These are phyloP conservation scores for Menura novaehollandiae DNA, from an alignment of 2,113 vertebrate genomes.

Conservation along the genomic window DNA sequence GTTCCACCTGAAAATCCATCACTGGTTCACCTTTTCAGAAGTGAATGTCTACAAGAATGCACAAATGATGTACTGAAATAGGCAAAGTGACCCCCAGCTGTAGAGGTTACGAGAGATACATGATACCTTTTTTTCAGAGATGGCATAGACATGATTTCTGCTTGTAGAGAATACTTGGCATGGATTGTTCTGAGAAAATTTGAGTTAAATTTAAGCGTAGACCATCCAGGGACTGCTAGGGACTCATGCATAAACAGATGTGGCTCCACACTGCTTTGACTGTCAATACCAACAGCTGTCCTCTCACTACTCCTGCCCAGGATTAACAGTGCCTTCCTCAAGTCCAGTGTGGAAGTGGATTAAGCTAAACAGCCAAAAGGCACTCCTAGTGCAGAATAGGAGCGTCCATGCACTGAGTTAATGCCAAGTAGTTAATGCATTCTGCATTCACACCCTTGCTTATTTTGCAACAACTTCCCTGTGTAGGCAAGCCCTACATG, in stretches of 20 bases:
- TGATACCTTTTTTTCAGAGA: neutral
- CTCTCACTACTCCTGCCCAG: neutral
- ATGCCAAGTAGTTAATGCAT: constrained; percentile 33
- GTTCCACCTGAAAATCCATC: neutral
- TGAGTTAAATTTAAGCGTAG: neutral
- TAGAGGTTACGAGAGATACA: neutral
- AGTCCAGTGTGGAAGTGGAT: neutral
- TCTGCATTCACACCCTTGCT: constrained; percentile 47
- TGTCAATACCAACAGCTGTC: neutral
- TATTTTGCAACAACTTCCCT: constrained; percentile 65
- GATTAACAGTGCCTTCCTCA: neutral
- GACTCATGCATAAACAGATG: neutral
- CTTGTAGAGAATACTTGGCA: neutral
- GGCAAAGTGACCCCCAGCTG: neutral
- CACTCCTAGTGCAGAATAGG: neutral
- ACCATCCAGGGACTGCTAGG: neutral
- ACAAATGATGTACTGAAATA: neutral
- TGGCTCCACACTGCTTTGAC: neutral
- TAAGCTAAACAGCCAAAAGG: constrained; percentile 20
- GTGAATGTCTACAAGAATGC: neutral
- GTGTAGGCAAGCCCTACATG: constrained; percentile 57
- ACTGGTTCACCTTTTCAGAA: neutral
- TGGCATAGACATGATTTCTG: neutral
- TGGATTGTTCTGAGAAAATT: neutral
- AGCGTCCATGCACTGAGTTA: neutral